Base-by-base conservation (phyloP, 2,797 vertebrate species). In the Phalloptychus januarius region DNA sequence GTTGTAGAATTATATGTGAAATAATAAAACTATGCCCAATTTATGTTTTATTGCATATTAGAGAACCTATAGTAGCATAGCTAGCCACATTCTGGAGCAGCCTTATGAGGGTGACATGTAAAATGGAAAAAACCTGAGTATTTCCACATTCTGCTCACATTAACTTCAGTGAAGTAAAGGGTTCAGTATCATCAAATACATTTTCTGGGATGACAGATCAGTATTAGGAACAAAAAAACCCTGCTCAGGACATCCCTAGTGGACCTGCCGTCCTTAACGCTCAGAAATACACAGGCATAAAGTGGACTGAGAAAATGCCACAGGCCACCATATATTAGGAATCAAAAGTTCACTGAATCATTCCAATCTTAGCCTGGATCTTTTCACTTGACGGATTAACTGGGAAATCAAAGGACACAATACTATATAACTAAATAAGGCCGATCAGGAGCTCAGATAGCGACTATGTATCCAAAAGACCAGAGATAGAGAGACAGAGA, bases 361-460 rank as follows among this genome's bases (percentile, higher is more conserved):
- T 75, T 40, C 84, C 93, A 94, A 96, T 96, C 94, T 94, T 44
- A 12, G 82, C 72, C 90, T 87, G 92, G 94, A 95, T 95, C 93
- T 91, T 89, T 95, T 93, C 88, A 94, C 92, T 95, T 93, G 93
- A 95, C 81, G 91, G 94, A 96, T 95, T 96, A 95, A 93, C 89
- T 83, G 83, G 91, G 93, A 95, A 94, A 94, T 95, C 93, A 96
- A 95, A 95, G 93, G 92, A 91, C 85, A 94, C 89, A 94, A 94
- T 90, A 89, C 88, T 92, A 93, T 91, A 93, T 93, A 92, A 92
- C 92, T 90, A 92, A 95, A 94, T 89, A 94, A 87, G 79, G 87
- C 88, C 89, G 93, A 96, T 94, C 84, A 83, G 91, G 78, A 88
- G 90, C 88, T 46, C 85, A 63, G 95, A 96, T 96, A 95, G 90